phyloP scores from a whole-genome alignment of 2,113 vertebrate species.

The Coregonus clupeaformis region DNA sequence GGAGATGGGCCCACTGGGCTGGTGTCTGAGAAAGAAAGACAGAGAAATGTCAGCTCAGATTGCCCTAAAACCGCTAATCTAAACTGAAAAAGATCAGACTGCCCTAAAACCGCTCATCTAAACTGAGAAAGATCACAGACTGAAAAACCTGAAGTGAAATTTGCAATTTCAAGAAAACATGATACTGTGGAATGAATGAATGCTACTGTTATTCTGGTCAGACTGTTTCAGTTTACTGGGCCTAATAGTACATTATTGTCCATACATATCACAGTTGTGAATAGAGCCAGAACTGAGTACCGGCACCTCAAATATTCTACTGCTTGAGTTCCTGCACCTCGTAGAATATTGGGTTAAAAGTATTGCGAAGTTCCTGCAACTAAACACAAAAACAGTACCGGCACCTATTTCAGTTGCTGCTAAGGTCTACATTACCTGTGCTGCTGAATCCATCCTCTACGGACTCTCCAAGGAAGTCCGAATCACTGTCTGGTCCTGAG shows the following conservation, averaged over 20 bases:
- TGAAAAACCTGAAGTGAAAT: conserved; percentile 1
- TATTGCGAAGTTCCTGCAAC: too few species aligned
- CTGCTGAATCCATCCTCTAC: conserved; percentile 71
- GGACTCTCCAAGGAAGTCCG: conserved; percentile 78
- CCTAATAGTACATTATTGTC: neutral
- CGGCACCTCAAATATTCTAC: too few species aligned
- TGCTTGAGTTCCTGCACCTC: too few species aligned
- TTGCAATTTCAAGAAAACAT: neutral
- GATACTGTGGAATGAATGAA: neutral
- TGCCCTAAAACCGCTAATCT: neutral
- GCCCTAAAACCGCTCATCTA: neutral
- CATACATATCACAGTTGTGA: neutral
- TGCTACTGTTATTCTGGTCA: neutral
- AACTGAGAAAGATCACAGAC: neutral
- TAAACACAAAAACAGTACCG: neutral
- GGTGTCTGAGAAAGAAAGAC: conserved; percentile 64
- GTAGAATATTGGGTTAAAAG: too few species aligned
- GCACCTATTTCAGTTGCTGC: neutral
- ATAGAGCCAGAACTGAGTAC: too few species aligned
- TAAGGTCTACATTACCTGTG: conserved; percentile 60
- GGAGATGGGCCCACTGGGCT: conserved; percentile 65
- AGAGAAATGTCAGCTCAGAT: too few species aligned
- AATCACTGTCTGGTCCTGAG: conserved; percentile 74
- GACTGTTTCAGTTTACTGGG: neutral
- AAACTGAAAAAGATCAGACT: neutral